phyloP scores from a whole-genome alignment of 2,888 invertebrate species.

The Luffia ferchaultella region DNA sequence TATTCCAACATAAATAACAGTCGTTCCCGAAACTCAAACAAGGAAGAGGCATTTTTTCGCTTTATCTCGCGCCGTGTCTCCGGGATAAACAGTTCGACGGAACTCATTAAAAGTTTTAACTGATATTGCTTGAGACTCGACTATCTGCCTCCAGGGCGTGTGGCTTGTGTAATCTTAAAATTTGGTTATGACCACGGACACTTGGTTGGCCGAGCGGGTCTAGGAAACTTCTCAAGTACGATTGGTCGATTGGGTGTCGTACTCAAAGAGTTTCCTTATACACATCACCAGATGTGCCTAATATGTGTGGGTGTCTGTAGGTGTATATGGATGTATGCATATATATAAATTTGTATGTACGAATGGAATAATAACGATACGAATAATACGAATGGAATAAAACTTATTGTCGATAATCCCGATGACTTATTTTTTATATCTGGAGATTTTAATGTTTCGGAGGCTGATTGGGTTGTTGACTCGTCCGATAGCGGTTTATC shows the following conservation, averaged over 20 bases:
- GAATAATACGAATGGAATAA: too few species aligned
- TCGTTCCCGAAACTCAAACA: not conserved
- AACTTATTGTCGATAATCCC: too few species aligned
- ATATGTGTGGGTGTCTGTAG: not conserved
- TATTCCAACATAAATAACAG: not conserved
- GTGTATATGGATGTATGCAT: not conserved
- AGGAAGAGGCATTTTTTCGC: constrained; percentile 11
- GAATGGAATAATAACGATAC: too few species aligned
- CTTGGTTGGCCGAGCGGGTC: not conserved
- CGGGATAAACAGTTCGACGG: constrained; percentile 26
- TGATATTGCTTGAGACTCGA: constrained; percentile 19
- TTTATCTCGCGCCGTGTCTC: constrained; percentile 23
- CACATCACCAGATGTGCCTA: not conserved
- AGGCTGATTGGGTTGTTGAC: too few species aligned
- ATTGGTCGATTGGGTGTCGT: not conserved
- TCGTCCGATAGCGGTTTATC: too few species aligned
- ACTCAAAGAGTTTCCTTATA: not conserved
- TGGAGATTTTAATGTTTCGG: too few species aligned
- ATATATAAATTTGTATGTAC: too few species aligned
- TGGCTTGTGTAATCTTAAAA: not conserved
- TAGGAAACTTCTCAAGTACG: not conserved
- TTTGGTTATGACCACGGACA: not conserved
- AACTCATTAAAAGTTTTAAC: constrained; percentile 41
- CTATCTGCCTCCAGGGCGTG: not conserved
- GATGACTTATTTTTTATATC: too few species aligned